Evolutionary conservation across 2,113 vertebrate species (phyloP).

Genomic region (Plotosus lineatus): DNA sequence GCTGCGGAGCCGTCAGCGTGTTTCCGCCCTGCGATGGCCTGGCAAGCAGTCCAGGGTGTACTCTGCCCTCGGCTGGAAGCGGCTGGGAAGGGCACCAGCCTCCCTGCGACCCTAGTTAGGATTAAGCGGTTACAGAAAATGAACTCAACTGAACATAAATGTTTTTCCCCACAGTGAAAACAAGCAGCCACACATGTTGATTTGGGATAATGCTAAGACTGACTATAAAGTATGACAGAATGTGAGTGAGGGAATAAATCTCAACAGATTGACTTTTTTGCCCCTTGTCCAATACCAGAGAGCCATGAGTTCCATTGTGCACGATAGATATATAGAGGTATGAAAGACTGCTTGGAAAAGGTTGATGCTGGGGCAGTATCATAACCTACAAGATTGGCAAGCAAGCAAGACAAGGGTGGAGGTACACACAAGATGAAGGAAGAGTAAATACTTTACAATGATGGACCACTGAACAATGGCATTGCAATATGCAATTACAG

Average conservation of each 20-base stretch:
- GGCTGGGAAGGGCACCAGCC: too few relatives aligned
- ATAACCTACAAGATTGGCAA: slow-evolving; percentile 23
- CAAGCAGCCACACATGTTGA: background rate
- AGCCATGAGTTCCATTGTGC: slow-evolving; percentile 7
- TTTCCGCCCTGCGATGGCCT: too few relatives aligned
- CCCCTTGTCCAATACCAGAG: background rate
- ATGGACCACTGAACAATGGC: background rate
- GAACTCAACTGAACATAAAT: too few relatives aligned
- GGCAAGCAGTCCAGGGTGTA: too few relatives aligned
- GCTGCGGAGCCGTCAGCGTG: too few relatives aligned
- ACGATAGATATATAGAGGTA: slow-evolving; percentile 35
- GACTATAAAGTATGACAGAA: slow-evolving; percentile 2
- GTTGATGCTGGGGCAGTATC: slow-evolving; percentile 21
- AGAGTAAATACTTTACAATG: slow-evolving; percentile 18
- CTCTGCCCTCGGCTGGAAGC: too few relatives aligned
- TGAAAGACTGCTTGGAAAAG: slow-evolving; percentile 16
- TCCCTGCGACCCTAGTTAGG: too few relatives aligned
- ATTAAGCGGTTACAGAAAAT: too few relatives aligned
- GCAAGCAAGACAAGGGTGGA: slow-evolving; percentile 31
- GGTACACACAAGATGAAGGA: slow-evolving; percentile 29
- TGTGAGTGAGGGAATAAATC: slow-evolving; percentile 1
- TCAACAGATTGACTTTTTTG: slow-evolving; percentile 14
- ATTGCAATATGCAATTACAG: background rate
- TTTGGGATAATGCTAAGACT: background rate
- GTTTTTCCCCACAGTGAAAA: too few relatives aligned